Base-by-base conservation (phyloP, 1,140 invertebrate genomes). In the Amphibalanus amphitrite region DNA sequence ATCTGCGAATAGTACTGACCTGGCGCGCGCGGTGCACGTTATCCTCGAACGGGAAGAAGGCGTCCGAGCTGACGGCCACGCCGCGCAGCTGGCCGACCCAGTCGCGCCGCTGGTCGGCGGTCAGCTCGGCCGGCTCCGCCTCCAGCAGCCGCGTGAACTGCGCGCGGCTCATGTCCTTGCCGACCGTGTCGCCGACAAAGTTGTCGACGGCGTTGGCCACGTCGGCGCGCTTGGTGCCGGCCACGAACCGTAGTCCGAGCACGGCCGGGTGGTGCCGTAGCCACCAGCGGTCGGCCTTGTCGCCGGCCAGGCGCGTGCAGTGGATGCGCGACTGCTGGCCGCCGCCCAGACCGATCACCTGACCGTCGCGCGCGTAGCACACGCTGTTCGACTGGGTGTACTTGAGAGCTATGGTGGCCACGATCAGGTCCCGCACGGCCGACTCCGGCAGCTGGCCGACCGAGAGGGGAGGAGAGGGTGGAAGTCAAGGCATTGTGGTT, bases 261-360 rank as follows among this genome's bases (percentile, higher is more conserved):
- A 98, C 92, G 75, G 86, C 86, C 26, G 95, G 93, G 81, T 98
- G 95, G 71, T 95, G 91, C 29, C 96, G 86, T 74, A 97, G 80
- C 95, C 95, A 98, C 95, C 95, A 98, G 82, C 95, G 93, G 79
- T 95, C 91, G n/a, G 93, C 93, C 82, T 99, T 98, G 78, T 95
- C 92, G 26, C 95, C 95, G 72, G 96, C 96, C 73, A 99, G 84
- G 76, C 96, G 85, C 0, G 95, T 98, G 80, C 95, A 98, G 81
- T 98, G 95, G 78, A 99, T 98, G 74, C 96, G 85, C 0, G 93
- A 96, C 80, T 99, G 96, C 79, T 98, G 96, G 0, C 96, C 96
- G 30, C 96, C 96, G 67, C 96, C 96, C 74, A 98, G 97, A 64
- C 96, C 95, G 78, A 97, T 89, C 0, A 97, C 90, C 84, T 99